Conservation (phyloP, 2,113 vertebrate species). For the Leptobrachium leishanense region DNA sequence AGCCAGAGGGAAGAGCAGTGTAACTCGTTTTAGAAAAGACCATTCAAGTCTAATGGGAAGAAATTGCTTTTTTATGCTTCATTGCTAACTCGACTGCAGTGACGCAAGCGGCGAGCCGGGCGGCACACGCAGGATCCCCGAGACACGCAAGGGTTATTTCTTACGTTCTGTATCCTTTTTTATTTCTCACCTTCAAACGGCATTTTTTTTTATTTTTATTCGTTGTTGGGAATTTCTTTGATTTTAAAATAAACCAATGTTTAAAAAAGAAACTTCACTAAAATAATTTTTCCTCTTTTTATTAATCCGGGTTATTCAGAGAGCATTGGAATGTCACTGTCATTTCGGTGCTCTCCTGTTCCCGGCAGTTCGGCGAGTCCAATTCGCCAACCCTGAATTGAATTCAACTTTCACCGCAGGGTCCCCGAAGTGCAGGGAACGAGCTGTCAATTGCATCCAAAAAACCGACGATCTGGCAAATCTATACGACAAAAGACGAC, state of each 20-base stretch:
- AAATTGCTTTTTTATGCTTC: constrained; percentile 39
- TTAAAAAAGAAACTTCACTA: no score
- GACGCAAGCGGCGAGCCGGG: not conserved
- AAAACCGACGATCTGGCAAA: no score
- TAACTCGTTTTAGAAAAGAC: constrained; percentile 23
- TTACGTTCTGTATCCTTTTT: not conserved
- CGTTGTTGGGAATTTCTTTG: not conserved
- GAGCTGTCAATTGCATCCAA: no score
- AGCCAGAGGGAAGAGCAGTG: constrained; percentile 42
- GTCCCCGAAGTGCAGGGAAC: no score
- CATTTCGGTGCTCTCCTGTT: no score
- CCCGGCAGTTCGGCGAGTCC: no score
- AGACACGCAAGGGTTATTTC: constrained; percentile 8
- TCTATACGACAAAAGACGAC: no score
- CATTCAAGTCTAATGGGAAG: constrained; percentile 39
- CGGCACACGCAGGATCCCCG: not conserved
- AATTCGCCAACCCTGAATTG: no score
- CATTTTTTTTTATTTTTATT: not conserved
- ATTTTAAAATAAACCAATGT: not conserved
- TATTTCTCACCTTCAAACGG: not conserved
- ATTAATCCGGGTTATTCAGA: no score
- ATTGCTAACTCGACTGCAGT: constrained; percentile 3
- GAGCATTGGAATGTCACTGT: no score
- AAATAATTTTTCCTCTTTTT: no score
- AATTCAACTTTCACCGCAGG: no score